Evolutionary conservation across 2,888 invertebrate species (phyloP), one percentile per base, ranked within the genome.

Genomic region (Amiota communis): DNA sequence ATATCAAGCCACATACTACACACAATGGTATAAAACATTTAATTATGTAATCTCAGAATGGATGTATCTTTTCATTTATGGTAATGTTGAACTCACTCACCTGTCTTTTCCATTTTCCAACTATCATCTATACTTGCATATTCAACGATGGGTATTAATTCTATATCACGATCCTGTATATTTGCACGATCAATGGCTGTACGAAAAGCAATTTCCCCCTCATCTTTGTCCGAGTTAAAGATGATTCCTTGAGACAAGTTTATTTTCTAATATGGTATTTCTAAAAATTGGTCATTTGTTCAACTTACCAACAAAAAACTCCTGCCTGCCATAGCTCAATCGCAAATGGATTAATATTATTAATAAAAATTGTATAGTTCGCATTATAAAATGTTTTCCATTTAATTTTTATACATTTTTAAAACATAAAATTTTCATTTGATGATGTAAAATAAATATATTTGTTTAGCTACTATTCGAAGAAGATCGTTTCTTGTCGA

Each of bases 201-300:
- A 64, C 88, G 89, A 85, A 93, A 92, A 51, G 92, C 93, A n/a
- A 92, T 91, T 82, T 93, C 92, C 71, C 91, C 90, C 74, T 92
- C 91, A 73, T 88, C 87, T 74, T 91, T 91, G 69, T 90, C 90
- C 59, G 91, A 87, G 86, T 93, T 90, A 79, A 93, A 92, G 77
- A 92, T 90, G 74, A 85, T 86, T 63, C 90, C 90, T 90, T 77
- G 6, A 73, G 56, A 49, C 3, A 67, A 65, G 1, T 48, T 15
- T 17, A 49, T 15, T 20, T 17, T 36, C 2, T 36, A 36, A 36
- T 36, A 36, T 6, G 1, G 0, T 36, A 6, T 36, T 6, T 6
- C 6, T 36, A 6, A 6, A 36, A 36, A 13, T 53, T 53, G 1
- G n/a, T 53, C 53, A 1, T 13, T 53, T 53, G 1, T 53, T 53